Conservation (phyloP, 2,113 vertebrate species). For the Sapayoa aenigma region DNA sequence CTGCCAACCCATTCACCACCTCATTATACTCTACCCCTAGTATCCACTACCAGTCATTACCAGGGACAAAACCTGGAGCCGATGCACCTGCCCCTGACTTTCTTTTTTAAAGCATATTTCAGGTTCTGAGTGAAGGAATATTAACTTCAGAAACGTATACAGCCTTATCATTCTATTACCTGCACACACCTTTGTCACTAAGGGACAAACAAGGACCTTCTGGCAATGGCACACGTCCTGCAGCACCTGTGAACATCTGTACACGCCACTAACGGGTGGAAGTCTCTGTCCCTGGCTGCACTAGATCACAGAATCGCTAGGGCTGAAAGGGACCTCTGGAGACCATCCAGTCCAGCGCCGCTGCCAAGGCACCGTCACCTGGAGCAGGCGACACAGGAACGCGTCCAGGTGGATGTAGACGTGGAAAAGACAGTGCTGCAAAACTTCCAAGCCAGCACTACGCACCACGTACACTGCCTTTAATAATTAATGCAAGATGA, state of each 20-base stretch:
- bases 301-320: neutral
- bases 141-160: neutral
- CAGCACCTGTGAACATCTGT: neutral
- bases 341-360: neutral
- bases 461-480: neutral
- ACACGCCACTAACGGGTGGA: fast-evolving
- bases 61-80: neutral
- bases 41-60: too few relatives aligned
- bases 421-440: neutral
- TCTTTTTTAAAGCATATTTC: neutral
- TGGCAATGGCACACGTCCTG: neutral
- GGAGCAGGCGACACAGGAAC: neutral
- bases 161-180: too few relatives aligned
- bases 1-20: too few relatives aligned
- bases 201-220: neutral
- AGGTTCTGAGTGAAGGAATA: neutral
- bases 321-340: neutral
- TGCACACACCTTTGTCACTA: neutral
- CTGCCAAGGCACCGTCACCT: neutral
- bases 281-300: neutral
- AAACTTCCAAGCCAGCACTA: neutral
- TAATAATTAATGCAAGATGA: neutral
- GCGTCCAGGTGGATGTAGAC: neutral
- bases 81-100: neutral
- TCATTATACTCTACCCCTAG: neutral